Percentiles rank a stretch among this genome's conserved stretches.
These are phyloP conservation scores for Spodoptera frugiperda DNA, from an alignment of 1,140 invertebrate genomes.

Conservation along the genomic window DNA sequence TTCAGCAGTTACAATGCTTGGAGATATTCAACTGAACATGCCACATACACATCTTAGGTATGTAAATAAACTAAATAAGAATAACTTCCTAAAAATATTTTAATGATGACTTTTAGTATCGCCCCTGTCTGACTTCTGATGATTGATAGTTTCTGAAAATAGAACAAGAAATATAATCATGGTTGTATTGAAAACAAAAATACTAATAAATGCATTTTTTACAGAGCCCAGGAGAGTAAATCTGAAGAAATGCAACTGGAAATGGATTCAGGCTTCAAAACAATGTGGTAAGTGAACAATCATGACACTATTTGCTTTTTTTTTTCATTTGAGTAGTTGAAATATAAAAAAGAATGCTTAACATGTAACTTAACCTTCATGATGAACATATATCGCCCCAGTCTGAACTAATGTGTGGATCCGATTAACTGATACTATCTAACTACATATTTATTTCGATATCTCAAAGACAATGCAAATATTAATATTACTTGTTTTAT, in stretches of 20 bases:
- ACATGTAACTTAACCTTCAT: slow-evolving; percentile 12
- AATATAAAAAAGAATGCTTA: not conserved
- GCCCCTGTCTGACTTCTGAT: slow-evolving; percentile 65
- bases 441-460: no score
- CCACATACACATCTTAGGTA: no score
- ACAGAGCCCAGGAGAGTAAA: not conserved
- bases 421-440: slow-evolving; percentile 18
- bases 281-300: not conserved
- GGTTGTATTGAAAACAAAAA: not conserved
- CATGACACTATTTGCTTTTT: no score
- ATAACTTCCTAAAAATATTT: not conserved
- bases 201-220: not conserved
- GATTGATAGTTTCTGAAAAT: slow-evolving; percentile 61
- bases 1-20: no score
- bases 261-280: not conserved
- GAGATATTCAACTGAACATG: no score
- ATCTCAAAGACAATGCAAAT: no score
- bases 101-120: slow-evolving; percentile 56
- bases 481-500: not conserved
- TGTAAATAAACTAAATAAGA: not conserved
- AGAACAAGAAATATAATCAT: not conserved
- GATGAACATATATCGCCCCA: slow-evolving; percentile 65
- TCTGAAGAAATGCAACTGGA: no score
- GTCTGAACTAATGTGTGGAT: slow-evolving; percentile 59
- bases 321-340: no score